Conservation (phyloP, 2,797 vertebrate species). For the Enteromius argenteus region DNA sequence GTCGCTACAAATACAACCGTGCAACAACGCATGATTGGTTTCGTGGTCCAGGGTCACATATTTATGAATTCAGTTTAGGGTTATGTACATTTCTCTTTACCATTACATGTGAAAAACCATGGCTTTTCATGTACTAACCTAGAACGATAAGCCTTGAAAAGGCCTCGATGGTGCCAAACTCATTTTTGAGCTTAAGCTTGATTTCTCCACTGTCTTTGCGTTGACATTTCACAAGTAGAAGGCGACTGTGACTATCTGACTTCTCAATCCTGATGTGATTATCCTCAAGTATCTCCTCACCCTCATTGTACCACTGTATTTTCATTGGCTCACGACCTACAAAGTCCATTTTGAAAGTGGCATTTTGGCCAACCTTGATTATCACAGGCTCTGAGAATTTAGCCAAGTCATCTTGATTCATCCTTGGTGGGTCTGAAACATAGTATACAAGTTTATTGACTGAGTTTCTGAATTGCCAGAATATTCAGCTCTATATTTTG, state of each 20-base stretch:
- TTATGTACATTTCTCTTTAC: no score
- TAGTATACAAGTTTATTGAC: slow-evolving; percentile 8
- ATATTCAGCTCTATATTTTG: not conserved
- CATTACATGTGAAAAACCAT: not conserved
- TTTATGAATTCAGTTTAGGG: no score
- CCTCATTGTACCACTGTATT: slow-evolving; percentile 85
- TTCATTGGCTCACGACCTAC: slow-evolving; percentile 83
- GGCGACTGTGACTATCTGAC: slow-evolving; percentile 73
- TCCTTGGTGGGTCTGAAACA: slow-evolving; percentile 83
- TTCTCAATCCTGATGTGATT: slow-evolving; percentile 77
- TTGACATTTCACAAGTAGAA: slow-evolving; percentile 79
- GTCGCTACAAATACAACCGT: no score
- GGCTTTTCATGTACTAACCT: slow-evolving; percentile 73
- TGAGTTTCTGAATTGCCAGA: not conserved
- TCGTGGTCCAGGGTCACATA: no score
- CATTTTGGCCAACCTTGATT: slow-evolving; percentile 83
- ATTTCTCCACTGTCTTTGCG: slow-evolving; percentile 86
- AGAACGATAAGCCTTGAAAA: slow-evolving; percentile 80
- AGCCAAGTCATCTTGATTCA: slow-evolving; percentile 78
- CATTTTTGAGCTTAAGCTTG: slow-evolving; percentile 86
- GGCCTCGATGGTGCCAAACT: slow-evolving; percentile 81
- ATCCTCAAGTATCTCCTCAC: slow-evolving; percentile 77
- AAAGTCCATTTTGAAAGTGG: slow-evolving; percentile 82
- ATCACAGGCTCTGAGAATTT: slow-evolving; percentile 80
- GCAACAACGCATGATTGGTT: no score